These are phyloP conservation scores for Chromis chromis DNA, from an alignment of 2,797 vertebrate genomes.

Conservation along the genomic window DNA sequence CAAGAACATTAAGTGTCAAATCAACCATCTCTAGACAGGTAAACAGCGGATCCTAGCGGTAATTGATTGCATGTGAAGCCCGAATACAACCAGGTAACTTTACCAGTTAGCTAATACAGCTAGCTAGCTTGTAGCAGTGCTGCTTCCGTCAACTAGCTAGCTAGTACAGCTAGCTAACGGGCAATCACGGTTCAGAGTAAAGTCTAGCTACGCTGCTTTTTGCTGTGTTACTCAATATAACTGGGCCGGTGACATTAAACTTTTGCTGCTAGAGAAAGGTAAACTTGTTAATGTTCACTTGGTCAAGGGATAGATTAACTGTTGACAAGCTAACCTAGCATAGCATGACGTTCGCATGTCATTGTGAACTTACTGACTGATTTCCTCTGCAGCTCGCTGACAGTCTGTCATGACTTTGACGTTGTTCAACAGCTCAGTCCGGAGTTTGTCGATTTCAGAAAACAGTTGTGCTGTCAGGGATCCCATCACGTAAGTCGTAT, in stretches of 20 bases:
- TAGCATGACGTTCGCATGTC: too few relatives aligned
- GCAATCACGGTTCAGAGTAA: background rate
- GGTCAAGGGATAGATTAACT: background rate
- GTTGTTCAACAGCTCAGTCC: constrained; percentile 38
- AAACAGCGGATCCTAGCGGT: too few relatives aligned
- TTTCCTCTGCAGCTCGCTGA: constrained; percentile 33
- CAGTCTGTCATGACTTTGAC: background rate
- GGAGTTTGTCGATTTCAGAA: constrained; percentile 66
- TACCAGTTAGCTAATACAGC: too few relatives aligned
- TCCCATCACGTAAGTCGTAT: constrained; percentile 18
- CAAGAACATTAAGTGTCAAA: too few relatives aligned
- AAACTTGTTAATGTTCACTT: background rate
- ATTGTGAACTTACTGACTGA: constrained; percentile 52
- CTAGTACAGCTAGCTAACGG: background rate
- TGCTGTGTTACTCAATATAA: background rate
- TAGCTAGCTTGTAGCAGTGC: too few relatives aligned
- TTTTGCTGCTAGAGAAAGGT: background rate
- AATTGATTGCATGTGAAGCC: too few relatives aligned
- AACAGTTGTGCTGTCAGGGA: constrained; percentile 26
- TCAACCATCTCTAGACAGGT: too few relatives aligned
- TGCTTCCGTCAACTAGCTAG: too few relatives aligned
- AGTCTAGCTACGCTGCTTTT: background rate
- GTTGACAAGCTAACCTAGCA: background rate
- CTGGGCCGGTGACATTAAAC: background rate
- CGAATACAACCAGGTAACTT: too few relatives aligned